These are phyloP conservation scores for Hypena proboscidalis DNA, from an alignment of 2,888 invertebrate species.

Conservation along the genomic window DNA sequence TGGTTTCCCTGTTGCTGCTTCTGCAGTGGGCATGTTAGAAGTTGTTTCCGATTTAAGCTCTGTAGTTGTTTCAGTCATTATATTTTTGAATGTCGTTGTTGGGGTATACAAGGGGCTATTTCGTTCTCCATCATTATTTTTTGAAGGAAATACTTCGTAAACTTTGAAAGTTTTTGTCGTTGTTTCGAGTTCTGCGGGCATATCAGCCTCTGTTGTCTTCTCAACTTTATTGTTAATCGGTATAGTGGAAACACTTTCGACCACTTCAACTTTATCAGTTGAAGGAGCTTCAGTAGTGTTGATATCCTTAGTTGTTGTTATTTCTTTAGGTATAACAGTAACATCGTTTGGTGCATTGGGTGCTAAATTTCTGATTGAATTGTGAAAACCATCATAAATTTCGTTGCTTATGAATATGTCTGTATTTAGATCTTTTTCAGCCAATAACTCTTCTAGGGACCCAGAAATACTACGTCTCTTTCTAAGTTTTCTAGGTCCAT, in stretches of 20 bases:
- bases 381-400: conserved; percentile 68
- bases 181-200: conserved; percentile 58
- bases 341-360: conserved; percentile 33
- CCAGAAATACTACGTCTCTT: conserved; percentile 66
- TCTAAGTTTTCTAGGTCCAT: conserved; percentile 85
- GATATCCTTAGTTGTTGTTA: conserved; percentile 51
- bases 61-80: conserved; percentile 72
- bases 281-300: conserved; percentile 39
- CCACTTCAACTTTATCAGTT: conserved; percentile 53
- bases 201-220: conserved; percentile 54
- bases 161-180: conserved; percentile 72
- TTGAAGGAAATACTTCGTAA: conserved; percentile 71
- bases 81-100: conserved; percentile 58
- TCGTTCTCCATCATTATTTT: conserved; percentile 47
- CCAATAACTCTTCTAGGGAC: conserved; percentile 73
- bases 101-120: conserved; percentile 44
- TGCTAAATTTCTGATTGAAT: conserved; percentile 52
- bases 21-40: conserved; percentile 64
- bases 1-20: conserved; percentile 49
- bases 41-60: conserved; percentile 69
- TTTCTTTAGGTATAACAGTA: conserved; percentile 49
- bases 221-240: conserved; percentile 59
- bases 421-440: conserved; percentile 67
- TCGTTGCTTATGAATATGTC: conserved; percentile 79
- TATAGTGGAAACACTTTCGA: conserved; percentile 75